phyloP scores from a whole-genome alignment of 2,113 vertebrate species.

The Gulo gulo region DNA sequence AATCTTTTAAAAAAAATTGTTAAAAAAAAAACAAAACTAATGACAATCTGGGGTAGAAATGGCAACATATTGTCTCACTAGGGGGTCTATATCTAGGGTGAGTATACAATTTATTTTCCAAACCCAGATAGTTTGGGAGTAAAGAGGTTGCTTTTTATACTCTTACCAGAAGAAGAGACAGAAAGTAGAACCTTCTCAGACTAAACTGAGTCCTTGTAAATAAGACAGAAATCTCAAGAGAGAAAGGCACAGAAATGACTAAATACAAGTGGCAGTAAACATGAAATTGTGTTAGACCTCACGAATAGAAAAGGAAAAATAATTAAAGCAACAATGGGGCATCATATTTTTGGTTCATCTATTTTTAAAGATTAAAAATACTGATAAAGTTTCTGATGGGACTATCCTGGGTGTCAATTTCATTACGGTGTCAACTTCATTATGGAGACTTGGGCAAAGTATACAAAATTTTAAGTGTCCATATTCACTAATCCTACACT shows the following conservation, averaged over 20 bases:
- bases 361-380: slow-evolving; percentile 32
- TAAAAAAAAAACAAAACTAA: background rate
- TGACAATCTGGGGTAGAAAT: background rate
- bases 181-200: background rate
- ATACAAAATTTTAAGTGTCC: background rate
- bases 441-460: background rate
- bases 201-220: background rate
- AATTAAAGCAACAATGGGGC: background rate
- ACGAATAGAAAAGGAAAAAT: background rate
- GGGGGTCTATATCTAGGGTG: background rate
- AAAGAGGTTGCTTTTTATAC: background rate
- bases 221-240: background rate
- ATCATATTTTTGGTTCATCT: background rate
- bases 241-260: background rate
- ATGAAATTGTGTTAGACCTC: background rate
- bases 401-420: background rate
- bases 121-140: background rate
- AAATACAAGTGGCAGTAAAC: background rate
- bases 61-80: background rate
- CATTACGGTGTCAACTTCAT: background rate
- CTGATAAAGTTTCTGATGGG: background rate
- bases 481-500: background rate
- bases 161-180: background rate
- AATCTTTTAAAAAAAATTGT: too few relatives aligned
- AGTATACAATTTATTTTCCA: background rate